phyloP scores from a whole-genome alignment of 2,888 invertebrate genomes.

The Dermolepida albohirtum region DNA sequence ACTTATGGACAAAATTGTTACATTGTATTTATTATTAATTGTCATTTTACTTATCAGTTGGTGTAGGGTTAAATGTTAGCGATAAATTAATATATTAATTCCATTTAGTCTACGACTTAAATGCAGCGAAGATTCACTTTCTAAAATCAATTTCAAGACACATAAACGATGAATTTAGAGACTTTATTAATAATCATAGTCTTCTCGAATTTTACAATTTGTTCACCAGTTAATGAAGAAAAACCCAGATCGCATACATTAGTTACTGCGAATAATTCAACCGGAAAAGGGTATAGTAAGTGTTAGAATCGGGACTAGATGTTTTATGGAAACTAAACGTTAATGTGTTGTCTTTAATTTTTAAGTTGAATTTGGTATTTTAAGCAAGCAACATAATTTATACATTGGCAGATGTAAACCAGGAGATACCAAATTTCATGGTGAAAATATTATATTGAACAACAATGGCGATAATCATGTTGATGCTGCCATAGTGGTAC shows the following conservation, averaged over 20 bases:
- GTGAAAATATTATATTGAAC: constrained; percentile 62
- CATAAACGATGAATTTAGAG: no score
- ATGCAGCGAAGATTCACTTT: no score
- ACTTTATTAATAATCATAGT: background rate
- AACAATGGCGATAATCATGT: constrained; percentile 64
- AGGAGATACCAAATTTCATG: constrained; percentile 58
- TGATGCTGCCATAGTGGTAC: constrained; percentile 59
- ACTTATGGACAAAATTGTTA: background rate
- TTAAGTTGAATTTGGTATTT: constrained; percentile 58
- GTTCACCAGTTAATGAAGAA: constrained; percentile 3
- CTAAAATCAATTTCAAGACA: no score
- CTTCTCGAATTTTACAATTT: background rate
- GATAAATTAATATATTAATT: constrained; percentile 9
- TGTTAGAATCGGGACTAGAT: background rate
- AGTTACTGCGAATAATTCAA: constrained; percentile 18
- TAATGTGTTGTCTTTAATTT: constrained; percentile 38
- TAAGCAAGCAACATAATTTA: constrained; percentile 59
- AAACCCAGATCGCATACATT: background rate
- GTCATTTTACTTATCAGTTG: constrained; percentile 2
- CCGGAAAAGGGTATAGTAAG: constrained; percentile 37
- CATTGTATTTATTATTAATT: constrained; percentile 3
- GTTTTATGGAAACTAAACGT: background rate
- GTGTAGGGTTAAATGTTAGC: constrained; percentile 30
- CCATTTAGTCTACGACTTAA: no score
- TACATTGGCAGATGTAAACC: constrained; percentile 61